Evolutionary conservation across 1,140 invertebrate genomes (phyloP), one percentile per base, ranked within the genome.

Genomic region (Adelges cooleyi): DNA sequence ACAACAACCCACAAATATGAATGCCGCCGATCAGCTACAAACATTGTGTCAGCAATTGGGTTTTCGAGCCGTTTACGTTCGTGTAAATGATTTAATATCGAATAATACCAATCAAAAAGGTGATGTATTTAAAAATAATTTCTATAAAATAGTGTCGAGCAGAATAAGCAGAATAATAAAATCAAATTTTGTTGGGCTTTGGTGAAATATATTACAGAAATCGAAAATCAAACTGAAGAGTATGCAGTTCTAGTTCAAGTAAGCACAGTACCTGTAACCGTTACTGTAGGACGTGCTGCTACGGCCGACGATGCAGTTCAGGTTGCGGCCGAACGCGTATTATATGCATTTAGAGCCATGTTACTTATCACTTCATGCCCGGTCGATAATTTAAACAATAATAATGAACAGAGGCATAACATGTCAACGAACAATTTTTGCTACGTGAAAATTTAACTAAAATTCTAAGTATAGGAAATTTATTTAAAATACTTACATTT

Each of bases 241-340:
- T 62, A 48, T 33, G 2, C 11, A 29, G 13, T 62, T 8, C 18
- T 62, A 9, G 17, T 62, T 29, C 56, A 62, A 62, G 56, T 62
- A 10, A 62, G 22, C 3, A 22, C 56, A 46, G 2, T 29, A 33
- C 56, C 56, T 10, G 8, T 48, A 3, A 48, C 6, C 9, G 11
- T 62, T 8, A 29, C 23, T 3, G 44, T 33, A 27, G 56, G 42
- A n/a, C 17, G 18, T 29, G 56, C n/a, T 10, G 1, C 25, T 15
- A 29, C 42, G 29, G 3, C 18, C 5, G 56, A 33, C 20, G 10
- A 9, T 2, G 56, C 56, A n/a, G 5, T 17, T 29, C n/a, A 62
- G 22, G 10, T 20, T 29, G 56, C 56, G 13, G 56, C 56, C 22
- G 18, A 46, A 48, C 2, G 3, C 46, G 18, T 62, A 15, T 22